A percentile compares a stretch with the other conserved stretches of the same genome.
phyloP scores from a whole-genome alignment of 2,888 invertebrate genomes.

The Hyppa rectilinea region DNA sequence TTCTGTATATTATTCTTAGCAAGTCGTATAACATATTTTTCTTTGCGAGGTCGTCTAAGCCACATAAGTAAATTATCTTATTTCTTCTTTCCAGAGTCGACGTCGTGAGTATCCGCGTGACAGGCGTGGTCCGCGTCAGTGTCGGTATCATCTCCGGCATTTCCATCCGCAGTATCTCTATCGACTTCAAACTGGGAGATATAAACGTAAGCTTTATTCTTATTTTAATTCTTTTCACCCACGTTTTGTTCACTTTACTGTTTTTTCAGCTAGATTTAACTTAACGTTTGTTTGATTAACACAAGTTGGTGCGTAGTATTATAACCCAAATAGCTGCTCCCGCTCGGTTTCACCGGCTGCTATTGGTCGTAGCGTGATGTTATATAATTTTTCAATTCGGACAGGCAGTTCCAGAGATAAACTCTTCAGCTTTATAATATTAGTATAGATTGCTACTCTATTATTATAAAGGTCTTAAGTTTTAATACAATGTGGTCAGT shows the following conservation, averaged over 20 bases:
- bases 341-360: too few species aligned
- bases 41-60: not conserved
- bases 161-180: slow-evolving; percentile 70
- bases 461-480: too few species aligned
- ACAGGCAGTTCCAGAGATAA: too few species aligned
- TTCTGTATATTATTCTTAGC: too few species aligned
- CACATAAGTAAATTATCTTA: not conserved
- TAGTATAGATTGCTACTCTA: not conserved
- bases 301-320: not conserved
- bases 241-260: too few species aligned
- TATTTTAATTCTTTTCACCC: not conserved
- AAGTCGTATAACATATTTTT: not conserved
- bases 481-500: too few species aligned
- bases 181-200: slow-evolving; percentile 70
- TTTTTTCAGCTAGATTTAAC: not conserved
- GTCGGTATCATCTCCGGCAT: slow-evolving; percentile 77
- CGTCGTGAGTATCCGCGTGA: slow-evolving; percentile 68
- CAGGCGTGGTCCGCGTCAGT: slow-evolving; percentile 69
- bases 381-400: too few species aligned
- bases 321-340: too few species aligned
- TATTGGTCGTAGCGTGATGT: too few species aligned
- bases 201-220: slow-evolving; percentile 70
- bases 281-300: not conserved
- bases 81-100: slow-evolving; percentile 66
- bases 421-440: too few species aligned